Conservation (phyloP, 2,113 vertebrate species). For the Sclerurus mexicanus region DNA sequence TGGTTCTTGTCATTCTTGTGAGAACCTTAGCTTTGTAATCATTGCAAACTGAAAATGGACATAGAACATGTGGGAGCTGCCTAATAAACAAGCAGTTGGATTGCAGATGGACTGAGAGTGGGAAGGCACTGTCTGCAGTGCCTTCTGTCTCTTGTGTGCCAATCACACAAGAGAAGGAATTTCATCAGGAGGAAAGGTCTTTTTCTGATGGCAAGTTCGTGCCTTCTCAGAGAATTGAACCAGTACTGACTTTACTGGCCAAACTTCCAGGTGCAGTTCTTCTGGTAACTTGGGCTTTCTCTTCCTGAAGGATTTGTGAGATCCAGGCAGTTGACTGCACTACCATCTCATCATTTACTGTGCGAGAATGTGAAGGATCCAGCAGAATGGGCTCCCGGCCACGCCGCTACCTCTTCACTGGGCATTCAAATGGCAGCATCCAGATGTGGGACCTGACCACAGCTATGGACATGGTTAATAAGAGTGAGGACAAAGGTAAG, state of each 20-base stretch:
- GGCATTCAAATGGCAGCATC: conserved; percentile 95
- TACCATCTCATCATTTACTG: conserved; percentile 92
- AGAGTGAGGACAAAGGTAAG: conserved; percentile 86
- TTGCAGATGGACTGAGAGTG: background rate
- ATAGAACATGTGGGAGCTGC: background rate
- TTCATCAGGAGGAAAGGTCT: background rate
- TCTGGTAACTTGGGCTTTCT: background rate
- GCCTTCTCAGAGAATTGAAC: background rate
- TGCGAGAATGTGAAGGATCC: conserved; percentile 95
- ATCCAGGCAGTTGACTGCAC: conserved; percentile 96
- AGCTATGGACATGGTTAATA: conserved; percentile 94
- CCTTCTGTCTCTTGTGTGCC: too few relatives aligned
- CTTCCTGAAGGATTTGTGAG: conserved; percentile 88
- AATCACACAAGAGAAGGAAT: background rate
- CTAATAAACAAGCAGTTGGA: background rate
- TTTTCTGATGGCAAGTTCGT: background rate
- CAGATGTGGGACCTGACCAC: conserved; percentile 99
- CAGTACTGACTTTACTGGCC: background rate
- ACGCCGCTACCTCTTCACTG: conserved; percentile 93
- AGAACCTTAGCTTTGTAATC: background rate
- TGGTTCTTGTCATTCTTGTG: background rate
- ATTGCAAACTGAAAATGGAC: background rate
- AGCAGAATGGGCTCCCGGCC: conserved; percentile 97
- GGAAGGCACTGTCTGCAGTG: background rate
- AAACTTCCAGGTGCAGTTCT: background rate